Evolutionary conservation across 2,113 vertebrate genomes (phyloP), one percentile per base, ranked within the genome.

Genomic region (Hippocampus barbouri): DNA sequence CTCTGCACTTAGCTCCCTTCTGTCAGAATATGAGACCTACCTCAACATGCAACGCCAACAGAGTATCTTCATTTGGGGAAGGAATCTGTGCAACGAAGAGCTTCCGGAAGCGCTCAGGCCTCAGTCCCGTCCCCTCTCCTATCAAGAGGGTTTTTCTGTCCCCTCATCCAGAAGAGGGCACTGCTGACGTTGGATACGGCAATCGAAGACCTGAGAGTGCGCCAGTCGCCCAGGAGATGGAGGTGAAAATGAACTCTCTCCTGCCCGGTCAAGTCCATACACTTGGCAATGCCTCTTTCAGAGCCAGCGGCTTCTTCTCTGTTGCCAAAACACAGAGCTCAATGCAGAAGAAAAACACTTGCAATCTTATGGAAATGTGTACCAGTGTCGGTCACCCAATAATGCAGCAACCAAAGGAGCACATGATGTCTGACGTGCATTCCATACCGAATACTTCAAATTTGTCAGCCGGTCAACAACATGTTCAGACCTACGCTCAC

Each of bases 141-240:
- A 77, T 95, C 77, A 98, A 98, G 90, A 97, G 96, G 73, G 92
- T 92, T 61, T 93, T 95, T 57, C 87, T 96, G 83, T 91, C 94
- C 65, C 93, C 94, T 79, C 91, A 93, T 70, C 74, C 93, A 74
- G 49, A 75, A 69, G 87, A 77, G 73, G 83, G 71, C 62, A 1
- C 62, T 41, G 93, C 93, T 63, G 65, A 81, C 77, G 80, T 88
- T 51, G 93, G 91, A 77, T 84, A 83, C 43, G 72, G 76, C 23
- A 38, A 76, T 38, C 80, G 73, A 71, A 86, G 89, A 85, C 86
- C 89, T 75, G 96, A 98, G 66, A 93, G 85, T 76, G 86, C 93
- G 62, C 89, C 93, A 75, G 85, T 89, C 76, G 85, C 92, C 41
- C 86, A 88, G 80, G 94, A 92, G 73, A 85, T 91, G 9, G 85